A percentile compares a stretch with the other conserved stretches of the same genome.
Evolutionary conservation across 2,113 vertebrate species (phyloP).

Genomic region (Catharus minimus): DNA sequence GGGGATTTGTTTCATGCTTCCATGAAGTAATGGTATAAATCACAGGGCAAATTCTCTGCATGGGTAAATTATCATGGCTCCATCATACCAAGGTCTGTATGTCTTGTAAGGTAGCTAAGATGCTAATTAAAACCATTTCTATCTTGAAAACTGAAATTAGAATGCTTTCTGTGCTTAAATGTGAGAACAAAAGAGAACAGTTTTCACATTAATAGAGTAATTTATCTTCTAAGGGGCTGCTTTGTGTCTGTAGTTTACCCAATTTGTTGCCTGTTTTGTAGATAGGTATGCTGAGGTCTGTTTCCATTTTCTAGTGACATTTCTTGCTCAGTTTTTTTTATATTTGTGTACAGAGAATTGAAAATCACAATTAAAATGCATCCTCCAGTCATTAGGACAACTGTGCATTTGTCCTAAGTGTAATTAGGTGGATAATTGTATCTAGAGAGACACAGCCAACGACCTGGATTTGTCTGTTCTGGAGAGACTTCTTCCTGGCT

Average conservation of each 20-base stretch:
- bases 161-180: conserved; percentile 11
- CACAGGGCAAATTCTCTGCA: conserved; percentile 9
- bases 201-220: neutral
- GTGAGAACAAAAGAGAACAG: neutral
- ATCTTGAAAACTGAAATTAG: conserved; percentile 20
- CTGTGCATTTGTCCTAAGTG: neutral
- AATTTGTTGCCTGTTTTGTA: neutral
- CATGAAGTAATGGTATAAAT: conserved; percentile 38
- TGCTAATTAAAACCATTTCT: conserved; percentile 43
- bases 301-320: neutral
- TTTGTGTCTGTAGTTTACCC: neutral
- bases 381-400: neutral
- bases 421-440: conserved; percentile 24
- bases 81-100: neutral
- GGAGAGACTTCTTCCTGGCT: neutral
- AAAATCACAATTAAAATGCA: neutral
- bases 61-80: neutral
- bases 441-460: neutral
- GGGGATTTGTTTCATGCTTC: conserved; percentile 40
- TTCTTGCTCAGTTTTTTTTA: neutral
- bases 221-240: neutral
- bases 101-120: neutral
- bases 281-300: neutral
- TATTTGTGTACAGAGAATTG: neutral
- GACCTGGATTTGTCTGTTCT: neutral